Evolutionary conservation across 2,888 invertebrate genomes (phyloP), one percentile per base, ranked within the genome.

Genomic region (Cerastis leucographa): DNA sequence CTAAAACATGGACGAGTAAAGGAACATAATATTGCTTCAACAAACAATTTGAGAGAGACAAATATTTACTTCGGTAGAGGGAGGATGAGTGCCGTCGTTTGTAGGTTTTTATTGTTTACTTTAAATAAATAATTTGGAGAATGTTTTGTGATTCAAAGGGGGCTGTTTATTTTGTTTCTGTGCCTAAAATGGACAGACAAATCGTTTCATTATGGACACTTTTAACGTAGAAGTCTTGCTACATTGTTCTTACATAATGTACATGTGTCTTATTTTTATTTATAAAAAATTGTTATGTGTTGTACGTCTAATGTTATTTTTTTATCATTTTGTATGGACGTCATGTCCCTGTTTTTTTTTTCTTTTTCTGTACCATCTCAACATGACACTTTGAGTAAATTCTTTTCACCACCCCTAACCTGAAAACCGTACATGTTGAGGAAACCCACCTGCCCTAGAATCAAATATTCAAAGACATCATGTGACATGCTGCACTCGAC

Each of bases 31-130:
- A 79, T 67, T 80, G 42, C 62, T 54, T 40, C 25, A 35, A 46
- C 54, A 80, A 79, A 79, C 67, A 80, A 49, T 80, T 79, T 49
- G 80, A 56, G 42, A 46, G n/a, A n/a, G 35, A 49, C 46, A 68
- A 79, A 79, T 74, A 79, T 79, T 79, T 64, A 67, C 62, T 56
- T 25, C 17, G 19, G 40, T 9, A 5, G 54, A 5, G 12, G 54
- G 54, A 35, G 80, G 44, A 42, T 3, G 46, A 65, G 79, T 65
- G 64, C 56, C 56, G 79, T 44, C 49, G n/a, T 66, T 54, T 61
- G 65, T 54, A 40, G 6, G 2, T 56, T 74, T 69, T 67, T 67
- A 19, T 40, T 78, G 54, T 74, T 80, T 71, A 56, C 40, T 40
- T 79, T 54, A 29, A 46, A 54, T 78, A 79, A 42, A 71, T 73